Conservation (phyloP, 1,140 invertebrate genomes). For the Pomacea maculata region DNA sequence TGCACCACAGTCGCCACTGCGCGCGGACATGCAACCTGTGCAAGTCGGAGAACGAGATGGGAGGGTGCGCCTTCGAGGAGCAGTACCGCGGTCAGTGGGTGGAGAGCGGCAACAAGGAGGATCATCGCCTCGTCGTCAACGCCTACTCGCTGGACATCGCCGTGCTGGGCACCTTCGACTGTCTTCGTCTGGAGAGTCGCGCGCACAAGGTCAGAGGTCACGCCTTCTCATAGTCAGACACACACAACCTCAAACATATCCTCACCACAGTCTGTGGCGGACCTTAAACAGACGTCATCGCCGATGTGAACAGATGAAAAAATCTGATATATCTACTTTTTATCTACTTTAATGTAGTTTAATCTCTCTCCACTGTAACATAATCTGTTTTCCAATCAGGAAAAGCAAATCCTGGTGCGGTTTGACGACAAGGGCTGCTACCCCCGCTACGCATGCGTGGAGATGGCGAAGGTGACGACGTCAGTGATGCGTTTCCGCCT, state of each 20-base stretch:
- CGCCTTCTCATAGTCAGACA: too few relatives aligned
- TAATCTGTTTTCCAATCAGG: slow-evolving; percentile 24
- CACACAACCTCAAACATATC: too few relatives aligned
- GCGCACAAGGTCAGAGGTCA: slow-evolving; percentile 3
- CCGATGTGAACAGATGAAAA: too few relatives aligned
- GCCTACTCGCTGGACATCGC: slow-evolving; percentile 27
- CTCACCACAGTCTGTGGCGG: too few relatives aligned
- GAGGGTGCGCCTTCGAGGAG: slow-evolving; percentile 41
- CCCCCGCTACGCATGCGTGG: slow-evolving; percentile 47
- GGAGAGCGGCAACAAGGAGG: slow-evolving; percentile 23
- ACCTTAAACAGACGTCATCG: too few relatives aligned
- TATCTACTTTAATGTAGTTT: not conserved
- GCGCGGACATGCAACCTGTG: slow-evolving; percentile 41
- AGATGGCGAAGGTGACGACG: slow-evolving; percentile 40
- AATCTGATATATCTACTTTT: not conserved
- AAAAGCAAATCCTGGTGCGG: slow-evolving; percentile 38
- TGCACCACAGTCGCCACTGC: slow-evolving; percentile 31
- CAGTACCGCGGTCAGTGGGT: slow-evolving; percentile 41
- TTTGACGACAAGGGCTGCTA: slow-evolving; percentile 48
- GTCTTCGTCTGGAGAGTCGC: slow-evolving; percentile 12
- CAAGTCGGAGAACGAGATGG: slow-evolving; percentile 30
- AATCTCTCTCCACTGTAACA: not conserved
- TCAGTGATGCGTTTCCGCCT: slow-evolving; percentile 46
- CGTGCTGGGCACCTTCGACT: slow-evolving; percentile 20
- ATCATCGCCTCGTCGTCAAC: slow-evolving; percentile 17